Conservation (phyloP, 1,140 invertebrate genomes). For the Trachelipus rathkii region DNA sequence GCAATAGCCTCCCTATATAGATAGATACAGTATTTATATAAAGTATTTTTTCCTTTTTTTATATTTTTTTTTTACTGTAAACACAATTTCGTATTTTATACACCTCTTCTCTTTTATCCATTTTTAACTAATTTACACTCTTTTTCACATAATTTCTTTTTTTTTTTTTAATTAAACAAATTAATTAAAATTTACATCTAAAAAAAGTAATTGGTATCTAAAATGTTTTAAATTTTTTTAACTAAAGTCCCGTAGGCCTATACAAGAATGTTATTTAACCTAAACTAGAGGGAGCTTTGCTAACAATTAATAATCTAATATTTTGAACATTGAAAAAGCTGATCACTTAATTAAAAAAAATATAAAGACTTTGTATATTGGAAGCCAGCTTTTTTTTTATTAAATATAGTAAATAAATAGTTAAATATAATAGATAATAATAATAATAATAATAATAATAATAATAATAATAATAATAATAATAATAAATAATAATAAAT, state of each 20-base stretch:
- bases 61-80: not conserved
- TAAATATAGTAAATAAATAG: too few relatives aligned
- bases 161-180: too few relatives aligned
- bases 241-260: not conserved
- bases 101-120: not conserved
- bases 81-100: not conserved
- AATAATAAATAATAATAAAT: not conserved
- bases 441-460: too few relatives aligned
- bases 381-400: not conserved
- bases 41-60: too few relatives aligned
- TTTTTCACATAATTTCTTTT: not conserved
- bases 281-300: not conserved
- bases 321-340: slow-evolving; percentile 10
- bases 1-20: too few relatives aligned
- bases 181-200: not conserved
- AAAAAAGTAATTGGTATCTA: not conserved
- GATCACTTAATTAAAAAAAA: not conserved
- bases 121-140: not conserved
- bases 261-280: not conserved
- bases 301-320: slow-evolving; percentile 9
- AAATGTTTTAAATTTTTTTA: not conserved
- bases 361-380: not conserved
- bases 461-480: too few relatives aligned
- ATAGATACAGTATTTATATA: too few relatives aligned
- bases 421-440: too few relatives aligned